phyloP scores from a whole-genome alignment of 2,113 vertebrate species.

The Grantiella picta region DNA sequence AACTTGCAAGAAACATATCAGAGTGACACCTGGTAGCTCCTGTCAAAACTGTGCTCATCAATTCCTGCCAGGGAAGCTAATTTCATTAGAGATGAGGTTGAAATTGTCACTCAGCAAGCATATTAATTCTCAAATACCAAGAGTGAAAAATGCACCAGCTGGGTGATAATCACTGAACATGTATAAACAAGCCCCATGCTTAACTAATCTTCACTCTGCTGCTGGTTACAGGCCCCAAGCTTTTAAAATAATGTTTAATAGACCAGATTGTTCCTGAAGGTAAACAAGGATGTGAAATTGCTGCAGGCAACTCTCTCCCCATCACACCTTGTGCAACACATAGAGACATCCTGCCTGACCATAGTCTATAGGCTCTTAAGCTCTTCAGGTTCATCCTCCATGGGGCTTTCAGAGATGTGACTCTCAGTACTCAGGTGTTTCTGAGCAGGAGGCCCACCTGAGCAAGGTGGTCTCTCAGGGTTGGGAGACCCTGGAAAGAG shows the following conservation, averaged over 20 bases:
- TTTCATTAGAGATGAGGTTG: conserved; percentile 36
- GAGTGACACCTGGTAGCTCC: conserved; percentile 22
- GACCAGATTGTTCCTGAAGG: neutral
- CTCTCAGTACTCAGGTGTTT: neutral
- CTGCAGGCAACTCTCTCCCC: neutral
- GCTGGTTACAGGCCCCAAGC: neutral
- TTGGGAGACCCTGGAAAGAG: neutral
- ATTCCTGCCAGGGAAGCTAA: neutral
- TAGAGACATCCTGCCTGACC: neutral
- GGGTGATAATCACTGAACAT: conserved; percentile 3
- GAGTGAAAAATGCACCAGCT: conserved; percentile 21
- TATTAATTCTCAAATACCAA: conserved; percentile 50
- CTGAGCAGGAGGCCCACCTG: neutral
- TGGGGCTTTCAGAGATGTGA: neutral
- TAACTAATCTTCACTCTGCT: neutral
- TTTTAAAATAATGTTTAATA: neutral
- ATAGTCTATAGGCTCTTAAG: neutral
- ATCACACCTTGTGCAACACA: neutral
- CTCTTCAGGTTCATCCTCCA: neutral
- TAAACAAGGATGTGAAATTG: neutral
- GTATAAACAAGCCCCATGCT: conserved; percentile 3
- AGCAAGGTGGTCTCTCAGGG: neutral
- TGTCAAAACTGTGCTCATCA: conserved; percentile 13
- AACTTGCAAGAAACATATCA: neutral
- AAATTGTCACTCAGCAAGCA: conserved; percentile 45